Conservation (phyloP, 1,140 invertebrate species). For the Drosophila navojoa region DNA sequence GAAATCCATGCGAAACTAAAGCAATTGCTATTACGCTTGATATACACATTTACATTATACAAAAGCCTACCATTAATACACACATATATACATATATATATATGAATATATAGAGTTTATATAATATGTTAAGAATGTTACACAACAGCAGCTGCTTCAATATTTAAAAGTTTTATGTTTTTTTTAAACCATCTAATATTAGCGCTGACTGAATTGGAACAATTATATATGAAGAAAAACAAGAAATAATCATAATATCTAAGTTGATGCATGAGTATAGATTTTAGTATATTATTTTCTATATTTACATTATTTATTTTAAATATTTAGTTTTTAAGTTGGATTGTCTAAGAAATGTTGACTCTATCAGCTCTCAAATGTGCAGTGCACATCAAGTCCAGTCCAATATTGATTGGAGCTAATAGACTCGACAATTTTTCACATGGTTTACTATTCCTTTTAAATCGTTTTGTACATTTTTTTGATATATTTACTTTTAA, state of each 20-base stretch:
- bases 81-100: constrained; percentile 19
- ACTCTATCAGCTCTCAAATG: constrained; percentile 14
- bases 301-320: constrained; percentile 56
- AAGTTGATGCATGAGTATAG: constrained; percentile 48
- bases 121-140: constrained; percentile 10
- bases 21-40: constrained; percentile 77
- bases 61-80: constrained; percentile 12
- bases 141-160: constrained; percentile 11
- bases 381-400: constrained; percentile 44
- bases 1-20: constrained; percentile 60
- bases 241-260: constrained; percentile 42
- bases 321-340: constrained; percentile 35
- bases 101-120: constrained; percentile 16
- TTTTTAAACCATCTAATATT: constrained; percentile 8
- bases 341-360: constrained; percentile 23
- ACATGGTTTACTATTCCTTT: constrained; percentile 31
- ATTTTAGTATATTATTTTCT: constrained; percentile 56
- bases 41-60: constrained; percentile 58
- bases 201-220: constrained; percentile 56
- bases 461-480: constrained; percentile 45
- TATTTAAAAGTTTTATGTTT: constrained; percentile 14
- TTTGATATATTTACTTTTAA: constrained; percentile 17
- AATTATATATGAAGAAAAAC: constrained; percentile 38
- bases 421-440: constrained; percentile 41
- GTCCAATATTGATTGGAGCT: not conserved